phyloP scores from a whole-genome alignment of 2,888 invertebrate genomes.

The Trissonchulus latispiculum region DNA sequence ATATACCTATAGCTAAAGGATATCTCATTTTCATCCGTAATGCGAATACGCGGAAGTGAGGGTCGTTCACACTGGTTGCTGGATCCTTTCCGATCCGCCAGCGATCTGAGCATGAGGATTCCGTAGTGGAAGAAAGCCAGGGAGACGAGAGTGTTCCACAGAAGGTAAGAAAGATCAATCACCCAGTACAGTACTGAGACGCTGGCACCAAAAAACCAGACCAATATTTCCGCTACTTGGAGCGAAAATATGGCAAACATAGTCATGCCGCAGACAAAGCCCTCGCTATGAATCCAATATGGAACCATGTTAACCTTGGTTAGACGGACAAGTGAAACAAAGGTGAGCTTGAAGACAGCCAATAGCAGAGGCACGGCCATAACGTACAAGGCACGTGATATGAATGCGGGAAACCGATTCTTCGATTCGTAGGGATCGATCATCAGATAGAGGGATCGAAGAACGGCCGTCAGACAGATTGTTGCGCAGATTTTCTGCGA shows the following conservation, averaged over 20 bases:
- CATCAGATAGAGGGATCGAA: slow-evolving; percentile 2
- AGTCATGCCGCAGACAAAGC: too few relatives aligned
- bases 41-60: slow-evolving; percentile 13
- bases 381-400: not conserved
- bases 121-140: too few relatives aligned
- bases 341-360: not conserved
- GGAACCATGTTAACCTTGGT: not conserved
- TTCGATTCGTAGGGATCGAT: slow-evolving; percentile 1
- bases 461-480: not conserved
- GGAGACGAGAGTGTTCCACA: too few relatives aligned
- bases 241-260: too few relatives aligned
- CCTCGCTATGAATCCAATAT: not conserved
- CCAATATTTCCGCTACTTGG: too few relatives aligned
- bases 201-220: too few relatives aligned
- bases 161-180: too few relatives aligned
- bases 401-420: not conserved
- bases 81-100: too few relatives aligned
- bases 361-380: not conserved
- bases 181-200: too few relatives aligned
- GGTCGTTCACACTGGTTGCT: not conserved
- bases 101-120: too few relatives aligned
- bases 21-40: slow-evolving; percentile 20
- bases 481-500: not conserved
- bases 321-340: not conserved
- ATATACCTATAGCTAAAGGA: slow-evolving; percentile 18